Percentiles rank a stretch among this genome's conserved stretches.
Evolutionary conservation across 2,113 vertebrate species (phyloP).

Genomic region (Sturnira hondurensis): DNA sequence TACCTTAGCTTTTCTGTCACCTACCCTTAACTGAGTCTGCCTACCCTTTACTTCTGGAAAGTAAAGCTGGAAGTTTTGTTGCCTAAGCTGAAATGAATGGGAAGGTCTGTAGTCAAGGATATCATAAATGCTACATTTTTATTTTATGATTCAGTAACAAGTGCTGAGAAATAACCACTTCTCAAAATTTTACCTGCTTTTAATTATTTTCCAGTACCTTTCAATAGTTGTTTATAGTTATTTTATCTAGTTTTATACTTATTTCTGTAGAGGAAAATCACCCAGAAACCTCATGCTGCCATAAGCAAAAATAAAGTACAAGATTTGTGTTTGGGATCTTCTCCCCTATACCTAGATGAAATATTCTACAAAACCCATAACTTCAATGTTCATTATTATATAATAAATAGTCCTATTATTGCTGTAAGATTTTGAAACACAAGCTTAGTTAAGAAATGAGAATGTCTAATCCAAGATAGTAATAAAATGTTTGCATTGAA

Average conservation of each 20-base stretch:
- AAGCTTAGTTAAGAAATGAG: neutral
- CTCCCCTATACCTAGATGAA: neutral
- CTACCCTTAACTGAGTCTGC: neutral
- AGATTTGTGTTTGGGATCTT: neutral
- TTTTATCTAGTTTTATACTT: neutral
- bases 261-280: neutral
- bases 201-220: neutral
- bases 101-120: neutral
- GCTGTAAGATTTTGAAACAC: neutral
- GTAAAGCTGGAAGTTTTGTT: neutral
- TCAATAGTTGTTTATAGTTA: neutral
- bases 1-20: neutral
- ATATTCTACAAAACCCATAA: neutral
- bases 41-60: neutral
- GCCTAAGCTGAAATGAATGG: neutral
- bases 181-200: neutral
- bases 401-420: neutral
- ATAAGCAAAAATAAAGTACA: neutral
- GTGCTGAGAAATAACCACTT: neutral
- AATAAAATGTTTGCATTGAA: neutral
- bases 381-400: neutral
- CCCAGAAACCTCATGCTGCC: neutral
- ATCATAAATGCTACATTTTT: neutral
- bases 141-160: neutral
- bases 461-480: neutral